These are phyloP conservation scores for Cylas formicarius DNA, from an alignment of 1,140 invertebrate genomes.

Conservation along the genomic window DNA sequence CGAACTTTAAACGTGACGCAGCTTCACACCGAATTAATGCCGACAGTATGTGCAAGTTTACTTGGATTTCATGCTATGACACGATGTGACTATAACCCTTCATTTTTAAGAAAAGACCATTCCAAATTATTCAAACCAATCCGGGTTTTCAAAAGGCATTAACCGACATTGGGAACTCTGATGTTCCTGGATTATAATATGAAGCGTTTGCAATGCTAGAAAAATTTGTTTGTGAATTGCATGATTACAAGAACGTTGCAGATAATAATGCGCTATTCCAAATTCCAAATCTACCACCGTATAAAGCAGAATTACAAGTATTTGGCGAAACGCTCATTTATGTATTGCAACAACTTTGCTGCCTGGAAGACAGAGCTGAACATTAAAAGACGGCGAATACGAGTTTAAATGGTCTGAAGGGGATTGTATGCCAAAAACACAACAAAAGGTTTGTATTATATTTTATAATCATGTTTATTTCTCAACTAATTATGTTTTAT, in stretches of 20 bases:
- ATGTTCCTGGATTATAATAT: not conserved
- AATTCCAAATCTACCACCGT: slow-evolving; percentile 2
- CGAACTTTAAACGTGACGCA: slow-evolving; percentile 22
- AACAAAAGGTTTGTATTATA: too few relatives aligned
- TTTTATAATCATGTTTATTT: too few relatives aligned
- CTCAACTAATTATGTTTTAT: too few relatives aligned
- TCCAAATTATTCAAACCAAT: not conserved
- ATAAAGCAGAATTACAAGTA: slow-evolving; percentile 2
- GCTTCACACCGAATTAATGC: not conserved
- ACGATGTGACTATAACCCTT: slow-evolving; percentile 40
- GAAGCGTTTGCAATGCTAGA: not conserved
- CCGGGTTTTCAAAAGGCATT: not conserved
- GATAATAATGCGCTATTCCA: slow-evolving; percentile 3
- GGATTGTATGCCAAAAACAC: too few relatives aligned
- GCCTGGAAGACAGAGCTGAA: slow-evolving; percentile 4
- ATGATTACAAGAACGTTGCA: not conserved
- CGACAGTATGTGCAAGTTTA: slow-evolving; percentile 27
- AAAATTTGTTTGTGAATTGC: not conserved
- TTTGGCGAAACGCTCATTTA: slow-evolving; percentile 9
- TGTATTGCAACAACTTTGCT: slow-evolving; percentile 5
- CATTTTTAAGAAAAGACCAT: slow-evolving; percentile 21
- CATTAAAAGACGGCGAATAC: not conserved
- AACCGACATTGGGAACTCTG: not conserved
- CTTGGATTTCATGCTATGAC: slow-evolving; percentile 39
- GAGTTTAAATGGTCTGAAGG: too few relatives aligned